Evolutionary conservation across 2,797 vertebrate genomes (phyloP), one percentile per base, ranked within the genome.

Genomic region (Labroides dimidiatus): DNA sequence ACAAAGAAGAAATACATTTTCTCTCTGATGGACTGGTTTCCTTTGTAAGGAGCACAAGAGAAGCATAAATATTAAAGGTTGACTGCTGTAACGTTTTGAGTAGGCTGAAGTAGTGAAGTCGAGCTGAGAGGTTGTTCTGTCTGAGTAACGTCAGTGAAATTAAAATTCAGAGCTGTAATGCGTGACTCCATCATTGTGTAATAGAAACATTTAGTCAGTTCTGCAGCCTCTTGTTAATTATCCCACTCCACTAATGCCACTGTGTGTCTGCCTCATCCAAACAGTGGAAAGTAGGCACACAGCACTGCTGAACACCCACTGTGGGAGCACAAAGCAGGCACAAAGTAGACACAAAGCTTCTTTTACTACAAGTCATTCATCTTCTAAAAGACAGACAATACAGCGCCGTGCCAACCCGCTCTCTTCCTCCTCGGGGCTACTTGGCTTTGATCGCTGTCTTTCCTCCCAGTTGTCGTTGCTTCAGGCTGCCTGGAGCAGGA

Each of bases 361-460:
- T 69, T 74, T 71, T 57, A 52, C 52, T 52, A 20, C 48, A 8
- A 77, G 64, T 75, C 57, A 78, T 82, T 85, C 68, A 74, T 81
- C 72, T 80, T 84, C 76, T 65, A 69, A 65, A 81, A 68, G 69
- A 53, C 44, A 80, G 82, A 72, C 66, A 59, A 43, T 66, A 23
- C 59, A 68, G 48, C 48, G 49, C 6, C 4, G 52, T 77, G 80
- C 76, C 77, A 85, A 50, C 69, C 23, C 66, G 42, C 75, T 84
- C 24, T 36, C 69, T 81, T 84, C 75, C 75, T 81, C 77, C 82
- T 88, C 19, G 39, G 69, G 84, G 82, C 80, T 61, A 61, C 78
- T 80, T 83, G 78, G 82, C 82, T 87, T 80, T 81, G 70, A 82
- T 84, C 19, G 23, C 63, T 54, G 52, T 69, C 60, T 84, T 69